Evolutionary conservation across 2,888 invertebrate species (phyloP).

Genomic region (Drosophila subquinaria): DNA sequence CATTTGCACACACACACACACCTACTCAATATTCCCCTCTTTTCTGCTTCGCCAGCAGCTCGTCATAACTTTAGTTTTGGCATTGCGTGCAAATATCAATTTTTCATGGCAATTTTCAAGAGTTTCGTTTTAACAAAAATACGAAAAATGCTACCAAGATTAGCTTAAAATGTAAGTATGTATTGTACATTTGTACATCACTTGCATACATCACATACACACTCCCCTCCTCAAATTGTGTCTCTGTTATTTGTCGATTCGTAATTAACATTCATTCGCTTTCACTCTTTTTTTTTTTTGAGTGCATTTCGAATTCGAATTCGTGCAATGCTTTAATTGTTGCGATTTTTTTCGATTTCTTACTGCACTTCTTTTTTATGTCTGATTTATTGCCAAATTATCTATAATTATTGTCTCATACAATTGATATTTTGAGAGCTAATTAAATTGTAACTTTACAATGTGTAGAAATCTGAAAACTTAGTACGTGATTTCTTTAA

Average conservation of each 20-base stretch:
- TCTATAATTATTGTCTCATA: conserved; percentile 3
- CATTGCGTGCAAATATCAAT: conserved; percentile 79
- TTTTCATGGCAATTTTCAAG: conserved; percentile 63
- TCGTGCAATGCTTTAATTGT: conserved; percentile 54
- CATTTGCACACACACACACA: conserved; percentile 6
- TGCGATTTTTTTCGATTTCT: conserved; percentile 17
- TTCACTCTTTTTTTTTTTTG: conserved; percentile 37
- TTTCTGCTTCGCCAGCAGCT: neutral
- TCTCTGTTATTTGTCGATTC: conserved; percentile 10
- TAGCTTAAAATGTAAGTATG: conserved; percentile 1
- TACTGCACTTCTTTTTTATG: conserved; percentile 29
- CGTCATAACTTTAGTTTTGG: conserved; percentile 62
- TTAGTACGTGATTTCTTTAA: neutral
- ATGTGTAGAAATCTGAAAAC: neutral
- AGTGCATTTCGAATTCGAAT: conserved; percentile 18
- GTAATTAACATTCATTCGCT: conserved; percentile 66
- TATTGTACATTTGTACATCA: neutral
- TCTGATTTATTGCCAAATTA: conserved; percentile 45
- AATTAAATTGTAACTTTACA: neutral
- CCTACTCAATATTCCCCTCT: neutral
- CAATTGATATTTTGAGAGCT: conserved; percentile 8
- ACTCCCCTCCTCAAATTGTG: neutral
- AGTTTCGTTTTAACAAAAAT: conserved; percentile 30
- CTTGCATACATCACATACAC: too few species aligned
- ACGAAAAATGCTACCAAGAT: conserved; percentile 43